phyloP scores from a whole-genome alignment of 2,888 invertebrate genomes.

The Pachydiplax longipennis region DNA sequence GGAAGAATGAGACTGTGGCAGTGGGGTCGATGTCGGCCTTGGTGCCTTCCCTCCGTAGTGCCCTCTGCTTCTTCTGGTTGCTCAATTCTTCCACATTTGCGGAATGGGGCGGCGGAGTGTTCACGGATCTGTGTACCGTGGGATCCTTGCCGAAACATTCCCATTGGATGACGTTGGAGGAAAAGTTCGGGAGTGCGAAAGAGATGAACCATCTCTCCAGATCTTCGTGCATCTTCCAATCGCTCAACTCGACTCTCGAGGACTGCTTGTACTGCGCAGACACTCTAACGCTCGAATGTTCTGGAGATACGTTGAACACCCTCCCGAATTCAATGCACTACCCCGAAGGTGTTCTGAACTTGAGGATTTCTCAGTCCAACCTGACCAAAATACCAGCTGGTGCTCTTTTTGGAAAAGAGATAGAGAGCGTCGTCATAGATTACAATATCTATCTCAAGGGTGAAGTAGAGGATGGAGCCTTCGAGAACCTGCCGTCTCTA shows the following conservation, averaged over 20 bases:
- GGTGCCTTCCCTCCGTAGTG: background rate
- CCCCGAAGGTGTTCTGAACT: background rate
- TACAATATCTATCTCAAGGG: background rate
- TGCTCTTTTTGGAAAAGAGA: background rate
- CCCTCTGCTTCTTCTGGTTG: background rate
- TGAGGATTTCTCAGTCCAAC: background rate
- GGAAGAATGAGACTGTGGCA: background rate
- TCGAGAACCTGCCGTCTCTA: background rate
- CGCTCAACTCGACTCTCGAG: background rate
- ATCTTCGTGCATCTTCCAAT: background rate
- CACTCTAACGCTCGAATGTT: background rate
- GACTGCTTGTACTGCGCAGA: background rate
- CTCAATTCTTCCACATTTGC: background rate
- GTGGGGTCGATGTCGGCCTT: background rate
- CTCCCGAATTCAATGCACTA: background rate
- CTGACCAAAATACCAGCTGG: background rate
- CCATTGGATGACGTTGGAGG: background rate
- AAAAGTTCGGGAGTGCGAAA: background rate
- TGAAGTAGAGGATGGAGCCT: constrained; percentile 4
- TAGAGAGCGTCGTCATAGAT: background rate
- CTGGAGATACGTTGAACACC: background rate
- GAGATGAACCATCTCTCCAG: background rate
- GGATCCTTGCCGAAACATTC: background rate
- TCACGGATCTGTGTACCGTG: background rate
- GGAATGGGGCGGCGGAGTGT: background rate